These are phyloP conservation scores for Melieria omissa DNA, from an alignment of 2,888 invertebrate species.

Conservation along the genomic window DNA sequence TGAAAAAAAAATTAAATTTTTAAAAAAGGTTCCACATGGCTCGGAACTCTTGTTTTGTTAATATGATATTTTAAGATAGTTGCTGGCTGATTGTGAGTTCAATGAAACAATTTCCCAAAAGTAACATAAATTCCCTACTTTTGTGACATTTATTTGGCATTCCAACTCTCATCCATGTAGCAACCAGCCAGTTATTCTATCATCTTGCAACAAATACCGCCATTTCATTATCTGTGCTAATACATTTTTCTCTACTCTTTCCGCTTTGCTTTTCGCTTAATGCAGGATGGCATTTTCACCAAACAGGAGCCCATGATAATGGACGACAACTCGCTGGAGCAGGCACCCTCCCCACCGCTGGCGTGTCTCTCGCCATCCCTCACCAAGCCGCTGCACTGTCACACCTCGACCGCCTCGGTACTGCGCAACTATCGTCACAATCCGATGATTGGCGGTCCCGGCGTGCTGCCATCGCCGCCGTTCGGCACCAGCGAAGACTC, in stretches of 20 bases:
- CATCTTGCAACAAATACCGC: not conserved
- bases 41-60: no score
- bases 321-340: conserved; percentile 51
- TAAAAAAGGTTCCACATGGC: no score
- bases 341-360: conserved; percentile 33
- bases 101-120: not conserved
- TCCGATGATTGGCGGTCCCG: conserved; percentile 63
- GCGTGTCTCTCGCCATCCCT: conserved; percentile 37
- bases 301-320: conserved; percentile 48
- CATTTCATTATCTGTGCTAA: conserved; percentile 21
- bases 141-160: not conserved
- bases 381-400: conserved; percentile 49
- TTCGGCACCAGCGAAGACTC: conserved; percentile 54
- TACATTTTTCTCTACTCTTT: conserved; percentile 24
- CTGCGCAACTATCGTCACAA: conserved; percentile 60
- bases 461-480: conserved; percentile 57
- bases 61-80: no score
- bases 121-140: not conserved
- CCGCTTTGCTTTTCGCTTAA: conserved; percentile 13
- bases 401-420: conserved; percentile 49
- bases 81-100: not conserved
- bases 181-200: not conserved
- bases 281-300: conserved; percentile 39
- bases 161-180: not conserved
- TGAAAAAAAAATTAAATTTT: no score